Evolutionary conservation across 2,113 vertebrate species (phyloP), one percentile per base, ranked within the genome.

Genomic region (Cygnus atratus): DNA sequence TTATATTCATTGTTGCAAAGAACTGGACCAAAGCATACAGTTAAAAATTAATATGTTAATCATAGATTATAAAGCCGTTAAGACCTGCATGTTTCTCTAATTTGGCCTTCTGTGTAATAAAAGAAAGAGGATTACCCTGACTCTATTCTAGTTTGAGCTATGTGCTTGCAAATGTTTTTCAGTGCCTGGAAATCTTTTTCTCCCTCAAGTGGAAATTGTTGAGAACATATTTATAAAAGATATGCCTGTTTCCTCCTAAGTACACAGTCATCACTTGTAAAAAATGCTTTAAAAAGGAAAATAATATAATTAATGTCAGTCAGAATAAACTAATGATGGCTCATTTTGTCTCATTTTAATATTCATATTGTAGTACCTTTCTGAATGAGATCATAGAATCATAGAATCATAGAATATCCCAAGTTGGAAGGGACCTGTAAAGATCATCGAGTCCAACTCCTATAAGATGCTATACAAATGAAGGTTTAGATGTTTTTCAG

Each of bases 11-110:
- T 58, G 50, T 31, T 85, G 26, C 43, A 71, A 84, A 92, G 46
- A 90, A 92, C 22, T 39, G n/a, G 57, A 71, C 15, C 11, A 63
- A 93, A 77, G 37, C 28, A 92, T 35, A 59, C 14, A 57, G 84
- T 88, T 92, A 81, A 94, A 94, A 88, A 88, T 71, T 75, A 92
- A 39, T 80, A 88, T 10, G 48, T 75, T 93, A 93, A 93, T 94
- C 83, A 84, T 1, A 90, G 79, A 94, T 92, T 95, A 91, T 66
- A 86, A 84, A 92, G 29, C 22, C 37, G 71, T 59, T 52, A 88
- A 84, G 72, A 84, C 74, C 37, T 80, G 59, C 46, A 37, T 81
- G 87, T 92, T 91, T 70, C 81, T 83, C 59, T 95, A 83, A 96
- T 92, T 71, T 87, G 88, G 84, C 52, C 65, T 75, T 48, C 70